Percentiles rank a stretch among this genome's conserved stretches.
Conservation (phyloP, 2,797 vertebrate species). For the Uromys caudimaculatus region DNA sequence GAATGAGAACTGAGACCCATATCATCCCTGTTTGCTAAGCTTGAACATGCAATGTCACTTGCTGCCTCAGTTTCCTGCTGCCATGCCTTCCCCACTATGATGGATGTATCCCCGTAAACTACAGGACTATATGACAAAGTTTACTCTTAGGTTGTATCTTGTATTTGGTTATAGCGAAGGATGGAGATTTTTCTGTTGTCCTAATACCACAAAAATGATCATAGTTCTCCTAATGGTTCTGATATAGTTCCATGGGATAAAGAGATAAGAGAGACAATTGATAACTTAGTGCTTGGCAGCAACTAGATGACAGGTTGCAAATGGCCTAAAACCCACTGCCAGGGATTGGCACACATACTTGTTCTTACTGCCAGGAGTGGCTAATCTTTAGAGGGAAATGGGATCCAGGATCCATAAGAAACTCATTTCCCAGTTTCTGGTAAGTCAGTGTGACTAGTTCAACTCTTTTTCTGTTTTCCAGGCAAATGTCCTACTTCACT, state of each 20-base stretch:
- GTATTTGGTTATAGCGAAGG: not conserved
- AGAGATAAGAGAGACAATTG: not conserved
- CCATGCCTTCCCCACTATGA: not conserved
- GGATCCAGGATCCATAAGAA: not conserved
- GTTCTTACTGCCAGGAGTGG: not conserved
- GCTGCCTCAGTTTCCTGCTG: not conserved
- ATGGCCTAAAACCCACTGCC: not conserved
- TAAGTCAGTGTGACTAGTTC: conserved; percentile 1
- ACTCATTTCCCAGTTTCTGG: not conserved
- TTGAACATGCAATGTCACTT: not conserved
- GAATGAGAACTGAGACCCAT: not conserved
- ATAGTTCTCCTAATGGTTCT: not conserved
- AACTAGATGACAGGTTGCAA: not conserved
- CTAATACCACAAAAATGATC: too few species aligned
- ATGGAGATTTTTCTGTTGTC: too few species aligned
- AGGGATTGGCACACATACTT: not conserved
- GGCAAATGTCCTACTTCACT: not conserved
- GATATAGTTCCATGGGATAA: not conserved
- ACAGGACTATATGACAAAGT: not conserved
- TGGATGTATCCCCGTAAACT: not conserved
- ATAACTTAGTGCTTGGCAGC: not conserved
- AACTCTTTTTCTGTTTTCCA: conserved; percentile 27
- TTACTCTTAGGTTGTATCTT: not conserved
- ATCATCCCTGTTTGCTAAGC: not conserved
- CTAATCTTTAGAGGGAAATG: not conserved